phyloP scores from a whole-genome alignment of 2,888 invertebrate genomes.

The Agrochola circellaris region DNA sequence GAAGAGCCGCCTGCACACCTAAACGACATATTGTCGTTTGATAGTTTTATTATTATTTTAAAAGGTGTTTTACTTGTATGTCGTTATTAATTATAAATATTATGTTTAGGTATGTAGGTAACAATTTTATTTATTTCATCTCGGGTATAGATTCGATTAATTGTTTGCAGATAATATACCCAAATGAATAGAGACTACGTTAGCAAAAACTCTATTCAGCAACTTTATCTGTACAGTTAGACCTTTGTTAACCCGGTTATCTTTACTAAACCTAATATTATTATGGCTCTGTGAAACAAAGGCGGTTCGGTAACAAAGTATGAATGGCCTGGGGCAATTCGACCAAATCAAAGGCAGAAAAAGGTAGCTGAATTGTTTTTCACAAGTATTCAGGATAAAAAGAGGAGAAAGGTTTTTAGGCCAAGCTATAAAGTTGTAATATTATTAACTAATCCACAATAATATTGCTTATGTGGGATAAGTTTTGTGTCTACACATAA shows the following conservation, averaged over 20 bases:
- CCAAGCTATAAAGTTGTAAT: background rate
- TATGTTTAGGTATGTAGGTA: background rate
- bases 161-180: too few relatives aligned
- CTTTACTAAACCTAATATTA: background rate
- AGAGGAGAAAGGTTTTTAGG: background rate
- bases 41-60: slow-evolving; percentile 39
- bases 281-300: slow-evolving; percentile 10
- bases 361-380: slow-evolving; percentile 12
- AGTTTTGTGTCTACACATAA: background rate
- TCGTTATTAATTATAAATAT: background rate
- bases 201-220: too few relatives aligned
- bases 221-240: too few relatives aligned
- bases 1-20: slow-evolving; percentile 79
- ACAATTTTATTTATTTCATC: background rate
- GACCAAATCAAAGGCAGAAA: background rate
- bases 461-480: background rate
- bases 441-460: background rate
- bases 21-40: slow-evolving; percentile 67
- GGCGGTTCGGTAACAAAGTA: background rate
- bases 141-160: too few relatives aligned
- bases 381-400: background rate
- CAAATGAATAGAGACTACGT: too few relatives aligned
- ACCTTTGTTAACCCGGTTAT: too few relatives aligned
- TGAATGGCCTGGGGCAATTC: background rate
- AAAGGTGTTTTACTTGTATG: background rate